Evolutionary conservation across 2,888 invertebrate genomes (phyloP).

Genomic region (Drosophila fulvimacula): DNA sequence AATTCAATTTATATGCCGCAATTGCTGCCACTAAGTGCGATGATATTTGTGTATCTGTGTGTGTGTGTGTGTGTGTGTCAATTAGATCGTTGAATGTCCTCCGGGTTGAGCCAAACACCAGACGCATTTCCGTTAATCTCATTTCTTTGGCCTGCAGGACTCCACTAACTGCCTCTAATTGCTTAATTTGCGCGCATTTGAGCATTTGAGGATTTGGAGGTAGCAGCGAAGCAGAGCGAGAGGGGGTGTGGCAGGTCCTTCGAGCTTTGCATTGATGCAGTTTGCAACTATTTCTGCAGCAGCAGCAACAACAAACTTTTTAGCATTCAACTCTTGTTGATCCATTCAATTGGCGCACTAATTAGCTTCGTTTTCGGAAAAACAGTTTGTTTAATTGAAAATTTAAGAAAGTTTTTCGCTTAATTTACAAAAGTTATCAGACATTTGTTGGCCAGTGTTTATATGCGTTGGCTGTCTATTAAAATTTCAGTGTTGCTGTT

Average conservation of each 20-base stretch:
- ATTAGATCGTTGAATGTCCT: slow-evolving; percentile 46
- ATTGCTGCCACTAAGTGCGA: slow-evolving; percentile 44
- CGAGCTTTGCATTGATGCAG: slow-evolving; percentile 19
- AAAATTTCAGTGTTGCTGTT: too few relatives aligned
- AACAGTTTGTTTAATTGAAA: slow-evolving; percentile 66
- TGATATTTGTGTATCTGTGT: slow-evolving; percentile 27
- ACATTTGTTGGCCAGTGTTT: not conserved
- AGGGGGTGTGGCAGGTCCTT: not conserved
- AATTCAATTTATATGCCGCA: slow-evolving; percentile 71
- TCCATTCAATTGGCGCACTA: slow-evolving; percentile 47
- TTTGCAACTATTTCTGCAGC: slow-evolving; percentile 37
- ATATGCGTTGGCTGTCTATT: not conserved
- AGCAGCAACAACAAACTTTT: slow-evolving; percentile 26
- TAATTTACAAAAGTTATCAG: slow-evolving; percentile 28
- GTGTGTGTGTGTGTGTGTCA: slow-evolving; percentile 27
- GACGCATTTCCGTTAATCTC: slow-evolving; percentile 37
- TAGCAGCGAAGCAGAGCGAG: not conserved
- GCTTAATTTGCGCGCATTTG: slow-evolving; percentile 66
- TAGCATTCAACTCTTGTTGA: slow-evolving; percentile 20
- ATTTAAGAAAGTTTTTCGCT: slow-evolving; percentile 35
- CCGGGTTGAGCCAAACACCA: not conserved
- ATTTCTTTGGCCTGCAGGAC: slow-evolving; percentile 19
- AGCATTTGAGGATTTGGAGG: slow-evolving; percentile 35
- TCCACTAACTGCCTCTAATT: slow-evolving; percentile 51
- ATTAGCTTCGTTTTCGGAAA: slow-evolving; percentile 62